A percentile compares a stretch with the other conserved stretches of the same genome.
Evolutionary conservation across 2,888 invertebrate species (phyloP).

Genomic region (Zaprionus obscuricornis): DNA sequence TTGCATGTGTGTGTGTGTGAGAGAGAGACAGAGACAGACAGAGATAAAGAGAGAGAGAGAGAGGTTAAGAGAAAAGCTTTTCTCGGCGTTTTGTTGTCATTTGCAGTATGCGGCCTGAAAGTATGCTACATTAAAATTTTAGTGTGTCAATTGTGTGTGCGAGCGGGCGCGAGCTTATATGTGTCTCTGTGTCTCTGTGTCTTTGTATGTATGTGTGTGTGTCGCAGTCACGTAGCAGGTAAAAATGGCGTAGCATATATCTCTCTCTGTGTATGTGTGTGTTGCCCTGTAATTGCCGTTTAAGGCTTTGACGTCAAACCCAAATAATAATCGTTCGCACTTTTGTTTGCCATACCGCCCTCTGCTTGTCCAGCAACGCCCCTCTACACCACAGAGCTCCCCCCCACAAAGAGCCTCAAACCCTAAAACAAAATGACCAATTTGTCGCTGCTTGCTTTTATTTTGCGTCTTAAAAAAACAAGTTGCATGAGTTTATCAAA

Average conservation of each 20-base stretch:
- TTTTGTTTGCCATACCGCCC: constrained; percentile 53
- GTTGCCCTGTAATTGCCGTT: constrained; percentile 68
- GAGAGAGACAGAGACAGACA: not conserved
- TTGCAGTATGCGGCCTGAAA: constrained; percentile 66
- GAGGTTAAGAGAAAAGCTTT: constrained; percentile 1
- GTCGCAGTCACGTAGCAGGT: too few relatives aligned
- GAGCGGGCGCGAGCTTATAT: constrained; percentile 11
- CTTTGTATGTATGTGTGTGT: constrained; percentile 17
- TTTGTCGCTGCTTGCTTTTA: constrained; percentile 10
- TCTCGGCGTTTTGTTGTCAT: constrained; percentile 58
- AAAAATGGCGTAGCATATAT: too few relatives aligned
- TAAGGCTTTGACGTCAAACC: constrained; percentile 77
- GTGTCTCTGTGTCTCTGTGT: constrained; percentile 20
- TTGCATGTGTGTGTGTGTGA: too few relatives aligned
- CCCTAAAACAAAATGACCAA: too few relatives aligned
- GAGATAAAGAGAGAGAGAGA: constrained; percentile 4
- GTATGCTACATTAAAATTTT: constrained; percentile 78
- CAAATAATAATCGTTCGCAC: constrained; percentile 77
- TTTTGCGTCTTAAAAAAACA: constrained; percentile 44
- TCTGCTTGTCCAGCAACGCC: not conserved
- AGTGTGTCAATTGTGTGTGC: constrained; percentile 72
- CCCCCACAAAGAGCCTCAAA: too few relatives aligned
- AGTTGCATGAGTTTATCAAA: constrained; percentile 13
- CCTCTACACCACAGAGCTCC: too few relatives aligned
- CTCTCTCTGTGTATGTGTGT: constrained; percentile 23